Evolutionary conservation across 2,888 invertebrate genomes (phyloP).

Genomic region (Cryptus viduatorius): DNA sequence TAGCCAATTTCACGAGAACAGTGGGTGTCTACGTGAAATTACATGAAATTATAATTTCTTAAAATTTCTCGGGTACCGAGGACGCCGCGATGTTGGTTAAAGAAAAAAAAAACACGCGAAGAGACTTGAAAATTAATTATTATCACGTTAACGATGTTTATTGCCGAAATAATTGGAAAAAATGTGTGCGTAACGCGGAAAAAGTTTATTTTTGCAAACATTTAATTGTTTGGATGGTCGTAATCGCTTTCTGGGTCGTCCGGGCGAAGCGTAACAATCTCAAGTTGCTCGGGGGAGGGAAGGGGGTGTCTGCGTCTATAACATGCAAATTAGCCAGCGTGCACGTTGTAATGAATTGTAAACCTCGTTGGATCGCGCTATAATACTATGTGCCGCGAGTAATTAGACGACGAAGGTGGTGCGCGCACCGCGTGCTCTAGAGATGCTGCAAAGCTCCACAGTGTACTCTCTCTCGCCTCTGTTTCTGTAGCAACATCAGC

Average conservation of each 20-base stretch:
- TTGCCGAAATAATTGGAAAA: slow-evolving; percentile 3
- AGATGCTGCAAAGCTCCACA: slow-evolving; percentile 39
- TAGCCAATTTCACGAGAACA: background rate
- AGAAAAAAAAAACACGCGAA: background rate
- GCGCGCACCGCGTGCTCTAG: slow-evolving; percentile 52
- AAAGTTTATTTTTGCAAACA: slow-evolving; percentile 14
- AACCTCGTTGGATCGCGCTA: slow-evolving; percentile 67
- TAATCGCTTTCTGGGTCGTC: slow-evolving; percentile 12
- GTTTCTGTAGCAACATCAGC: slow-evolving; percentile 54
- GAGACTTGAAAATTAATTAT: background rate
- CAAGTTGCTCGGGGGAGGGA: background rate
- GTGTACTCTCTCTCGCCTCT: slow-evolving; percentile 1
- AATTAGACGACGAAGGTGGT: slow-evolving; percentile 66
- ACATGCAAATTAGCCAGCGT: slow-evolving; percentile 66
- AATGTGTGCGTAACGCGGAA: slow-evolving; percentile 9
- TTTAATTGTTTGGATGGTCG: slow-evolving; percentile 29
- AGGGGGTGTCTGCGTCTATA: slow-evolving; percentile 55
- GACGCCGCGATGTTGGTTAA: too few relatives aligned
- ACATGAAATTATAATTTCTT: background rate
- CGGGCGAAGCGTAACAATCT: slow-evolving; percentile 46
- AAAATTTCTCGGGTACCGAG: background rate
- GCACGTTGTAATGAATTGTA: slow-evolving; percentile 68
- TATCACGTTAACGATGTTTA: background rate
- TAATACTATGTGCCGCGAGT: slow-evolving; percentile 67
- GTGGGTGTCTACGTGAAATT: background rate